Evolutionary conservation across 2,888 invertebrate genomes (phyloP).

Genomic region (Falcaria lacertinaria): DNA sequence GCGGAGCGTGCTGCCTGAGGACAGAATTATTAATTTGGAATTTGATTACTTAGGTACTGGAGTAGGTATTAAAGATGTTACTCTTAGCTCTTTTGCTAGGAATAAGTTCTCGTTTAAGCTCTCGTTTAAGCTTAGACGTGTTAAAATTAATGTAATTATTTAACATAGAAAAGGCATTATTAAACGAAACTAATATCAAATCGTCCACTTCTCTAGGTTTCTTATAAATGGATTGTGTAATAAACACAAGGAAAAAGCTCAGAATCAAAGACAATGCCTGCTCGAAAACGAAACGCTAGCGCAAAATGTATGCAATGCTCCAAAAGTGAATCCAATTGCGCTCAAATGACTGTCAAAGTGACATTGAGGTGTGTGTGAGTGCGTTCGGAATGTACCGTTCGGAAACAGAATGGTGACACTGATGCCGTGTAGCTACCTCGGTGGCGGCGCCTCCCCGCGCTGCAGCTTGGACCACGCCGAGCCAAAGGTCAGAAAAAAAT

Average conservation of each 20-base stretch:
- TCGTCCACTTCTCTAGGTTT: not conserved
- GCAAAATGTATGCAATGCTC: constrained; percentile 58
- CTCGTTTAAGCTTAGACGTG: too few relatives aligned
- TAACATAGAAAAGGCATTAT: too few relatives aligned
- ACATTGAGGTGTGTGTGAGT: constrained; percentile 52
- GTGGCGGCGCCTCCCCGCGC: constrained; percentile 77
- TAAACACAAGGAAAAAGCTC: constrained; percentile 27
- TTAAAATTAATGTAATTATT: too few relatives aligned
- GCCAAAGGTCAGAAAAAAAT: constrained; percentile 63
- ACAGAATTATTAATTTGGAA: not conserved
- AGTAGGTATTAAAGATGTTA: too few relatives aligned
- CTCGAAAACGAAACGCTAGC: constrained; percentile 48
- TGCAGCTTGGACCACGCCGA: constrained; percentile 74
- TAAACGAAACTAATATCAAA: too few relatives aligned
- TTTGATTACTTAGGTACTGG: not conserved
- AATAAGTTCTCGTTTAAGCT: too few relatives aligned
- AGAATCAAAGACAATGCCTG: constrained; percentile 30
- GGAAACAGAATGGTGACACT: constrained; percentile 81
- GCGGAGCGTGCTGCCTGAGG: constrained; percentile 21
- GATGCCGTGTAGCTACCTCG: constrained; percentile 83
- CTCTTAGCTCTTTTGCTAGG: too few relatives aligned
- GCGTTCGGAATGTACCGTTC: constrained; percentile 42
- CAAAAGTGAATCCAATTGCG: constrained; percentile 55
- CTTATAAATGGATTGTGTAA: constrained; percentile 33
- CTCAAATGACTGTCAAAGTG: constrained; percentile 68